phyloP scores from a whole-genome alignment of 2,888 invertebrate species.

The Salticus scenicus region DNA sequence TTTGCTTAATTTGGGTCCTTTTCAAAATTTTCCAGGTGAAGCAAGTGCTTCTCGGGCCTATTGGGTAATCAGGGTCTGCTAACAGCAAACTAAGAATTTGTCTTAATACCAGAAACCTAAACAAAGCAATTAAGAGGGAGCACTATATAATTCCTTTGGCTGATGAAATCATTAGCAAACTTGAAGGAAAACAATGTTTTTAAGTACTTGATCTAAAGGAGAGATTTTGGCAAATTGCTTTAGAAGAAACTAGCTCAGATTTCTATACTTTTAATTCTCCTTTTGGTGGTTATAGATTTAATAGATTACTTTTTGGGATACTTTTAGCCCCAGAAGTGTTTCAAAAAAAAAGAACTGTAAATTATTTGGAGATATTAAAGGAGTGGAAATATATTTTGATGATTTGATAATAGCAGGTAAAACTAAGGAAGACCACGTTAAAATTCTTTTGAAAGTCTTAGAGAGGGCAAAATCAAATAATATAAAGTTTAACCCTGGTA shows the following conservation, averaged over 20 bases:
- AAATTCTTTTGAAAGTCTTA: constrained; percentile 1
- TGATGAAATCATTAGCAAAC: constrained; percentile 4
- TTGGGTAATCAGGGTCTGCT: no score
- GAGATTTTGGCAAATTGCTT: constrained; percentile 24
- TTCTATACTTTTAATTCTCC: constrained; percentile 40
- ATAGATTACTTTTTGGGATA: constrained; percentile 34
- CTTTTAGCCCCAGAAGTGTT: constrained; percentile 36
- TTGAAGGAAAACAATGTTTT: constrained; percentile 11
- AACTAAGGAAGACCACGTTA: neutral
- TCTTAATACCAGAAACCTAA: constrained; percentile 12
- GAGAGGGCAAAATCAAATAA: constrained; percentile 20
- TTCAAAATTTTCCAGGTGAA: no score
- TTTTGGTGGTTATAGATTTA: no score
- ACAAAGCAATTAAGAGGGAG: constrained; percentile 6
- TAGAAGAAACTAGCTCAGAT: constrained; percentile 28
- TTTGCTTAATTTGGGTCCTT: no score
- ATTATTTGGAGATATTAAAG: constrained; percentile 20
- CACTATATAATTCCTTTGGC: no score
- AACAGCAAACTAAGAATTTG: constrained; percentile 7
- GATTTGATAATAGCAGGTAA: constrained; percentile 22
- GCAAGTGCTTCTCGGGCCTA: no score
- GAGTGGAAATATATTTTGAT: constrained; percentile 31
- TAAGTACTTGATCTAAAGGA: constrained; percentile 30
- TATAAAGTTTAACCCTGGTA: neutral
- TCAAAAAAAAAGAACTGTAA: constrained; percentile 23